A percentile compares a stretch with the other conserved stretches of the same genome.
Evolutionary conservation across 1,140 invertebrate genomes (phyloP).

Genomic region (Elymnias hypermnestra): DNA sequence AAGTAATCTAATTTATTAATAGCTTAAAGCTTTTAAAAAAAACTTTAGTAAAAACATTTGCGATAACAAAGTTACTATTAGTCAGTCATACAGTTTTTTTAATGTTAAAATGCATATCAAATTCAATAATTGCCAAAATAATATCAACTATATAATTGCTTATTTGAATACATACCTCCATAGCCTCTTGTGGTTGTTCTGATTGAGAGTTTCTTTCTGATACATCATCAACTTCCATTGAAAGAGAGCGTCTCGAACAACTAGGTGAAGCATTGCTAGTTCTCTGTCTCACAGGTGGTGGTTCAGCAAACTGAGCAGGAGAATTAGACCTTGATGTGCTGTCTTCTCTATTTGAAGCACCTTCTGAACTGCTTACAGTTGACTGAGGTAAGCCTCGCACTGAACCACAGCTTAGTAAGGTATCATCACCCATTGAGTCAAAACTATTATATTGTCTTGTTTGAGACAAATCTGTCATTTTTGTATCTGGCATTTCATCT

Average conservation of each 20-base stretch:
- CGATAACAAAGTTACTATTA: no score
- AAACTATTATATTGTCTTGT: conserved; percentile 68
- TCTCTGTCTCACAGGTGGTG: conserved; percentile 51
- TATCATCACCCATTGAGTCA: conserved; percentile 70
- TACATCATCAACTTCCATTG: conserved; percentile 69
- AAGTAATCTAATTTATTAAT: no score
- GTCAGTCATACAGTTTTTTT: no score
- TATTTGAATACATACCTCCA: conserved; percentile 46
- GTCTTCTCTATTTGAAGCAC: conserved; percentile 52
- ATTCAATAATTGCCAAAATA: no score
- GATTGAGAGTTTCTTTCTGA: conserved; percentile 65
- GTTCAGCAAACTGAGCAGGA: conserved; percentile 64
- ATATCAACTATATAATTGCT: background rate
- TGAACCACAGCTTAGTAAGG: conserved; percentile 60
- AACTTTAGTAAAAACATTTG: no score
- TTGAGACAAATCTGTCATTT: conserved; percentile 72
- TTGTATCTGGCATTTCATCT: conserved; percentile 72
- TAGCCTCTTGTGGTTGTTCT: conserved; percentile 58
- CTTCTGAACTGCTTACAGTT: conserved; percentile 54
- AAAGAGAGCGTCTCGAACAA: conserved; percentile 60
- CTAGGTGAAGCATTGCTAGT: conserved; percentile 59
- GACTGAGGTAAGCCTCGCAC: conserved; percentile 56
- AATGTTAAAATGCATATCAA: no score
- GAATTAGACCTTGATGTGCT: conserved; percentile 65
- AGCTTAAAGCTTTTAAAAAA: no score